Conservation (phyloP, 2,888 invertebrate genomes). For the Agapostemon virescens region DNA sequence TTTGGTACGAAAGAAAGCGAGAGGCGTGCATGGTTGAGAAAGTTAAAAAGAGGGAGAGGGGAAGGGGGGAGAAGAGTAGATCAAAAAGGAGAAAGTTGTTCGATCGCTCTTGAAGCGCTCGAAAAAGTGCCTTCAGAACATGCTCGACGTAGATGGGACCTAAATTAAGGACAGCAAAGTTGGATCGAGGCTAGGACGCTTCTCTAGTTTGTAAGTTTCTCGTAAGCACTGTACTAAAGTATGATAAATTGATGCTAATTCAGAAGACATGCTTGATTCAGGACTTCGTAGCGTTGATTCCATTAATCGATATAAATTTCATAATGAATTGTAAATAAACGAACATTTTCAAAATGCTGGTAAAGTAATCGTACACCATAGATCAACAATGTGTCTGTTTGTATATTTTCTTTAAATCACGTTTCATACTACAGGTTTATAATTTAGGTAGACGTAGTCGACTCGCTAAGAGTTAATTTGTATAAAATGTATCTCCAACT, state of each 20-base stretch:
- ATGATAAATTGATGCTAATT: conserved; percentile 66
- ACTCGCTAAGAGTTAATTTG: conserved; percentile 10
- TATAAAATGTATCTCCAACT: conserved; percentile 25
- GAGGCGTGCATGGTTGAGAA: conserved; percentile 19
- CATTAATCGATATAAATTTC: conserved; percentile 31
- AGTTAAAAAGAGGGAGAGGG: conserved; percentile 17
- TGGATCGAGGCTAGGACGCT: conserved; percentile 74
- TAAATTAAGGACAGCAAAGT: conserved; percentile 70
- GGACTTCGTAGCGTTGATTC: conserved; percentile 32
- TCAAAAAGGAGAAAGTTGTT: conserved; percentile 44
- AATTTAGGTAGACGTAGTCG: conserved; percentile 20
- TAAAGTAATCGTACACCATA: conserved; percentile 28
- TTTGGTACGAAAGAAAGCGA: conserved; percentile 28
- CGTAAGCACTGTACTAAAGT: conserved; percentile 68
- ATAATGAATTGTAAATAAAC: conserved; percentile 29
- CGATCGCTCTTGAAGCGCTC: conserved; percentile 59
- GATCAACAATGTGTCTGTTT: conserved; percentile 21
- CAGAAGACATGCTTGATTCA: conserved; percentile 26
- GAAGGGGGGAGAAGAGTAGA: not conserved
- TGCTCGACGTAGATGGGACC: conserved; percentile 68
- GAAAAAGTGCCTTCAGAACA: conserved; percentile 72
- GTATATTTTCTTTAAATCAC: conserved; percentile 39
- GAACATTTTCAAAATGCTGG: conserved; percentile 20
- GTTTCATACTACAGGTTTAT: conserved; percentile 30
- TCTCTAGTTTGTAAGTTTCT: conserved; percentile 74